phyloP scores from a whole-genome alignment of 2,797 vertebrate species.

The Cygnus olor region DNA sequence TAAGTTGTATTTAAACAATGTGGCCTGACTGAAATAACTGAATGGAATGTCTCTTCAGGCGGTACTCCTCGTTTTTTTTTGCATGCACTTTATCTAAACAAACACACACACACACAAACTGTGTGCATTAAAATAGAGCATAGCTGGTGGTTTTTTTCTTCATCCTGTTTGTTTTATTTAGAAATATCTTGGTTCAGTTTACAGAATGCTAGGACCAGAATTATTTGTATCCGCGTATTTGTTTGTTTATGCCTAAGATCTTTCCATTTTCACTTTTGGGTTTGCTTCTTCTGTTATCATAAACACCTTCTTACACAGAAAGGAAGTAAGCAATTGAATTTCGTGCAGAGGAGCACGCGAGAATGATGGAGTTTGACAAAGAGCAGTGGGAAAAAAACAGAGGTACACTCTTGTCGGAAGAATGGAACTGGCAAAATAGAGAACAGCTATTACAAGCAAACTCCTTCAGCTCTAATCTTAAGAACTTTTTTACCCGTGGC shows the following conservation, averaged over 20 bases:
- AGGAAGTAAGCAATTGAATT: background rate
- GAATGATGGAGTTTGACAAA: background rate
- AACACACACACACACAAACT: background rate
- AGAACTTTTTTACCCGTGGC: background rate
- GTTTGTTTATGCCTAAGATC: background rate
- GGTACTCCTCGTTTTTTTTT: background rate
- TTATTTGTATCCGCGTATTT: background rate
- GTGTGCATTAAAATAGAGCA: background rate
- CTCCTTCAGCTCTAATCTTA: background rate
- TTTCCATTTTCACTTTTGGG: background rate
- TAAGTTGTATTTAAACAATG: background rate
- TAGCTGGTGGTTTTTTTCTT: accelerated
- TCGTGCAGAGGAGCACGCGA: background rate
- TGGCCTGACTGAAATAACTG: background rate
- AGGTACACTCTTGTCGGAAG: background rate
- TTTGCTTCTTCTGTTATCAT: conserved; percentile 9
- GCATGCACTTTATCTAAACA: background rate
- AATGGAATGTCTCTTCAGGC: background rate
- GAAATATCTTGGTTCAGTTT: background rate
- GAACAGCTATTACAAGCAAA: background rate
- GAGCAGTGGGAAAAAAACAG: background rate
- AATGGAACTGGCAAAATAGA: background rate
- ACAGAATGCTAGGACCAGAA: background rate
- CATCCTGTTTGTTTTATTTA: background rate
- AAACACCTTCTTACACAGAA: background rate